These are phyloP conservation scores for Rapana venosa DNA, from an alignment of 2,888 invertebrate species.

Conservation along the genomic window DNA sequence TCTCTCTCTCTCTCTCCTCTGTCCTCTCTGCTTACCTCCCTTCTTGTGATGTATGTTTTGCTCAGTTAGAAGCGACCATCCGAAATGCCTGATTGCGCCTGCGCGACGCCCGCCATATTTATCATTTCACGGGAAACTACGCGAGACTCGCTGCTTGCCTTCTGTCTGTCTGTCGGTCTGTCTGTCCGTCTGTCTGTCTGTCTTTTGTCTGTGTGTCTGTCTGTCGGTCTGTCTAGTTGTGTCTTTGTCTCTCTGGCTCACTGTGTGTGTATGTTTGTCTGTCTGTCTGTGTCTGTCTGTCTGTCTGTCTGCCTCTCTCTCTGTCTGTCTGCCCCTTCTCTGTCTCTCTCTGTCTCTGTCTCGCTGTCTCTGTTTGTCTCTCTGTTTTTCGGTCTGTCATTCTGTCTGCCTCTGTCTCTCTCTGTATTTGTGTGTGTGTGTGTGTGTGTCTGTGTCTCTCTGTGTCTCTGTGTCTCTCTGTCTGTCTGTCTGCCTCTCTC, in stretches of 20 bases:
- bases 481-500: neutral
- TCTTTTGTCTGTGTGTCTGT: neutral
- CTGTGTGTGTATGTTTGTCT: too few species aligned
- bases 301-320: too few species aligned
- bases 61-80: conserved; percentile 26
- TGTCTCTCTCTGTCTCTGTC: too few species aligned
- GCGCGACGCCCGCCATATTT: conserved; percentile 19
- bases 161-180: neutral
- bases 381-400: neutral
- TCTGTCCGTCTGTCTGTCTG: neutral
- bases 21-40: neutral
- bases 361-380: neutral
- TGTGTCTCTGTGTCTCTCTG: neutral
- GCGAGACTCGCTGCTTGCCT: neutral
- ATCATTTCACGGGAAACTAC: conserved; percentile 28
- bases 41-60: conserved; percentile 11
- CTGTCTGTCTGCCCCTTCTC: too few species aligned
- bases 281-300: too few species aligned
- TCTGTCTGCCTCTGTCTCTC: neutral
- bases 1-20: neutral
- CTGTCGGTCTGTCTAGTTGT: too few species aligned
- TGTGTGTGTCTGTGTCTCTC: neutral
- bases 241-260: too few species aligned
- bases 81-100: conserved; percentile 32
- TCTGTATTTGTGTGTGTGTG: too few species aligned